Conservation (phyloP, 2,797 vertebrate genomes). For the Acanthurus leucopareius region DNA sequence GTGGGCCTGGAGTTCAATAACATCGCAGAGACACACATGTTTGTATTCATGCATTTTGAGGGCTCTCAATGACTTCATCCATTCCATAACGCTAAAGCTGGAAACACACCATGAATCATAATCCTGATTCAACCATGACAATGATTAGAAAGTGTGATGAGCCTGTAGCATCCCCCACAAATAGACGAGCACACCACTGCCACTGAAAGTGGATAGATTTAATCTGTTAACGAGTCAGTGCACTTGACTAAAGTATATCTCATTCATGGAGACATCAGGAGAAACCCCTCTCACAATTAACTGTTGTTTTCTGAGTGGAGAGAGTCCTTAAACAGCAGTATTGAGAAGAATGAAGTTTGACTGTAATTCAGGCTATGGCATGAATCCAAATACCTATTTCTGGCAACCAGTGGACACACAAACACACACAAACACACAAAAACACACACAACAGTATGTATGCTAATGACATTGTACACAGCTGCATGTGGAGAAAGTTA, state of each 20-base stretch:
- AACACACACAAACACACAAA: neutral
- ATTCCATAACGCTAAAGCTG: neutral
- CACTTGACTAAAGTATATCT: neutral
- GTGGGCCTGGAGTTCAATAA: constrained; percentile 86
- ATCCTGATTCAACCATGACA: neutral
- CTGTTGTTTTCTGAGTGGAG: too few species aligned
- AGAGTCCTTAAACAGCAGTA: too few species aligned
- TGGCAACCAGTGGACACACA: neutral
- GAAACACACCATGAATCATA: neutral
- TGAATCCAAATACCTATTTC: too few species aligned
- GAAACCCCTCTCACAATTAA: neutral
- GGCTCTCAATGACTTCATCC: neutral
- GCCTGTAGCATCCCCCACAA: neutral
- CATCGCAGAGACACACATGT: constrained; percentile 26
- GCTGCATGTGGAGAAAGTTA: neutral
- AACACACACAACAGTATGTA: neutral
- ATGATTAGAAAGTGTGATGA: neutral
- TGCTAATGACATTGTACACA: neutral
- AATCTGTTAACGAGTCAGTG: neutral
- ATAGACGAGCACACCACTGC: neutral
- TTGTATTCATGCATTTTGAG: constrained; percentile 1
- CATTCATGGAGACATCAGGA: neutral
- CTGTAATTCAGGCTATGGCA: neutral
- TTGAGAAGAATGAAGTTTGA: neutral
- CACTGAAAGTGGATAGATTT: neutral